Conservation (phyloP, 1,140 invertebrate species). For the Apolygus lucorum region DNA sequence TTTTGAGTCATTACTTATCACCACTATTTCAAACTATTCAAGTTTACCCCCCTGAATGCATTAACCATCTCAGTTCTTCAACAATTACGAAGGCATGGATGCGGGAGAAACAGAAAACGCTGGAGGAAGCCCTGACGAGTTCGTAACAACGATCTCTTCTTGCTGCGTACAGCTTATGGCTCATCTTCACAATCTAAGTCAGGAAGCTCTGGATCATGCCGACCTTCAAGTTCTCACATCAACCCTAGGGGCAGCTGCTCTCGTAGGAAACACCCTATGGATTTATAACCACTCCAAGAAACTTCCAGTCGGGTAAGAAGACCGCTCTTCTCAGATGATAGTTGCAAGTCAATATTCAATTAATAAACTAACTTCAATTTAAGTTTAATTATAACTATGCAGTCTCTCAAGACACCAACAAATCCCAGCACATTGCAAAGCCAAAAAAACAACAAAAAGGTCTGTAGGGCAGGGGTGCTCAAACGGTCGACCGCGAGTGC, state of each 20-base stretch:
- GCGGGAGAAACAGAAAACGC: slow-evolving; percentile 9
- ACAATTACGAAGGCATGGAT: no score
- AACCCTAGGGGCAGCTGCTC: slow-evolving; percentile 63
- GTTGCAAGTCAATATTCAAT: no score
- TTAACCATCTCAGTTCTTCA: no score
- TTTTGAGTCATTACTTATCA: background rate
- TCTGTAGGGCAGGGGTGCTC: no score
- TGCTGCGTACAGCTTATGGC: slow-evolving; percentile 59
- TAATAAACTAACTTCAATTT: no score
- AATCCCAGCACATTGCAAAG: no score
- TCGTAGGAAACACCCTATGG: slow-evolving; percentile 64
- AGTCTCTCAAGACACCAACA: no score
- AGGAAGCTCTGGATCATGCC: slow-evolving; percentile 71
- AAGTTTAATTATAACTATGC: no score
- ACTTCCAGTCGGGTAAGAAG: slow-evolving; percentile 24
- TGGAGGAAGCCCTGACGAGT: slow-evolving; percentile 56
- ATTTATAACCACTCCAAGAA: slow-evolving; percentile 51
- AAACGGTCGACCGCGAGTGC: no score
- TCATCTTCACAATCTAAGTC: slow-evolving; percentile 64
- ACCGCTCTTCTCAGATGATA: no score
- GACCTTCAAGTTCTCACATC: slow-evolving; percentile 58
- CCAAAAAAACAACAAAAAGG: no score
- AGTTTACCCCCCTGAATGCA: no score
- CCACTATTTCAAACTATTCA: background rate
- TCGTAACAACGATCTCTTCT: slow-evolving; percentile 55